A percentile compares a stretch with the other conserved stretches of the same genome.
Conservation (phyloP, 2,888 invertebrate genomes). For the Adelphocoris suturalis region DNA sequence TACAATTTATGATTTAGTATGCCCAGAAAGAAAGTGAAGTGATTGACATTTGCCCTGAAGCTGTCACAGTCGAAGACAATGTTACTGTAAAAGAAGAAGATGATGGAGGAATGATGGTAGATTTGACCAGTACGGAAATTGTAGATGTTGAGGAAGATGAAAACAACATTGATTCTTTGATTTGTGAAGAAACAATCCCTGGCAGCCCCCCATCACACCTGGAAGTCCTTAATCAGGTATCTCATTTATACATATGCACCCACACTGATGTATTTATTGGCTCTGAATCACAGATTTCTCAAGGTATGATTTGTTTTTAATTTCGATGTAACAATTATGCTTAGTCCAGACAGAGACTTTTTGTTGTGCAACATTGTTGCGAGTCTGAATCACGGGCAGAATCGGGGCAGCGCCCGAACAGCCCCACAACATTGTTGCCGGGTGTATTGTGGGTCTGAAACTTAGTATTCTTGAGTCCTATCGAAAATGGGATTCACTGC, state of each 20-base stretch:
- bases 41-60: background rate
- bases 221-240: constrained; percentile 75
- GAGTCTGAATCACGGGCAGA: no score
- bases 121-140: background rate
- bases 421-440: no score
- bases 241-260: no score
- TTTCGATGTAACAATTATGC: no score
- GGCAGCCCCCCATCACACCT: constrained; percentile 89
- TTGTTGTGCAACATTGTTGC: no score
- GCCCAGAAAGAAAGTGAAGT: background rate
- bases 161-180: constrained; percentile 79
- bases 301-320: no score
- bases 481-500: no score
- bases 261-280: background rate
- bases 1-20: background rate
- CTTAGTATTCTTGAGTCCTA: no score
- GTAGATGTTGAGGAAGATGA: constrained; percentile 67
- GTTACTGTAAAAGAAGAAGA: constrained; percentile 10
- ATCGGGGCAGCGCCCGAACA: no score
- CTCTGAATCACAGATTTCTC: no score
- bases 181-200: constrained; percentile 94
- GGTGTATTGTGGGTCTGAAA: no score
- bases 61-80: background rate
- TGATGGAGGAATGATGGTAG: constrained; percentile 8
- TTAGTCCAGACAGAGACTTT: no score